These are phyloP conservation scores for Ammodytes marinus DNA, from an alignment of 2,113 vertebrate genomes.

Conservation along the genomic window DNA sequence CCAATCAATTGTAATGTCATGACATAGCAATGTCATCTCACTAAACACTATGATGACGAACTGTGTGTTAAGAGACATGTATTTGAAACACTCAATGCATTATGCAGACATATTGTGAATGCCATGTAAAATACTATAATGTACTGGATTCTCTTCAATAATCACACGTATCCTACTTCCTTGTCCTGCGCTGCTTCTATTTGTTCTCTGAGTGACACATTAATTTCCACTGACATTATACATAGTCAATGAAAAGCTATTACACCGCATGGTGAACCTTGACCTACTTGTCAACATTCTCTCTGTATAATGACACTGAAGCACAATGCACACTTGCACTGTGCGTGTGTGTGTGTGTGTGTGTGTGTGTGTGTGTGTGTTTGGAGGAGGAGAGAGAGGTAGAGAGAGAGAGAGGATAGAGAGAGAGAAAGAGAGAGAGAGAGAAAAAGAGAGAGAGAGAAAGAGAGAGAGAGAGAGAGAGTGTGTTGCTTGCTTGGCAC, in stretches of 20 bases:
- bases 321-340: slow-evolving; percentile 4
- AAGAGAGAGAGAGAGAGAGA: neutral
- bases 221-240: slow-evolving; percentile 42
- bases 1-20: too few species aligned
- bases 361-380: neutral
- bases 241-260: slow-evolving; percentile 57
- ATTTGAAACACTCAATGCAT: neutral
- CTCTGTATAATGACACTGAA: slow-evolving; percentile 23
- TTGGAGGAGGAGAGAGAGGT: too few species aligned
- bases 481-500: slow-evolving; percentile 24
- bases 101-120: neutral
- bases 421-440: neutral
- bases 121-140: neutral
- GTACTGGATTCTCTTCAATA: neutral
- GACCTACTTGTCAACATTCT: slow-evolving; percentile 52
- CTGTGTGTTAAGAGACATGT: neutral
- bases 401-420: too few species aligned
- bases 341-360: slow-evolving; percentile 14
- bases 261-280: slow-evolving; percentile 44
- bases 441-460: neutral
- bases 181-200: neutral
- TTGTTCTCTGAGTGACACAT: slow-evolving; percentile 38
- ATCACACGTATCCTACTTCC: slow-evolving; percentile 2
- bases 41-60: neutral
- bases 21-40: neutral